phyloP scores from a whole-genome alignment of 2,888 invertebrate species.

The Meteorus cinctellus region DNA sequence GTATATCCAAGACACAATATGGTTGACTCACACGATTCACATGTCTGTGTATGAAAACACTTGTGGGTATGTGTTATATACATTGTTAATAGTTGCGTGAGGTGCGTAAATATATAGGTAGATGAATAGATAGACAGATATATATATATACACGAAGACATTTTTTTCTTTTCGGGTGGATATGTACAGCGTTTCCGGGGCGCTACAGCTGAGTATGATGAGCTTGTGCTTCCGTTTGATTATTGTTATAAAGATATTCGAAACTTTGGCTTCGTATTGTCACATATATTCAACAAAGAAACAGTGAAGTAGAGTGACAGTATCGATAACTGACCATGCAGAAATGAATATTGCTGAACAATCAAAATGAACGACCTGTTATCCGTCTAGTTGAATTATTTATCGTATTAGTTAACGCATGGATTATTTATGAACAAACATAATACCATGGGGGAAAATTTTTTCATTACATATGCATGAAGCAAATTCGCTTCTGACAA shows the following conservation, averaged over 20 bases:
- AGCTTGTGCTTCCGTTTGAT: slow-evolving; percentile 64
- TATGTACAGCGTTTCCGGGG: slow-evolving; percentile 56
- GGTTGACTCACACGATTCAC: slow-evolving; percentile 7
- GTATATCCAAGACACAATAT: slow-evolving; percentile 26
- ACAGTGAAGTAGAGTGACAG: too few species aligned
- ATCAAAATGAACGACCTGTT: too few species aligned
- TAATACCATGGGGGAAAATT: too few species aligned
- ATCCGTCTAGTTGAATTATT: too few species aligned
- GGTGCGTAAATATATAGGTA: background rate
- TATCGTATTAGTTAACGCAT: too few species aligned
- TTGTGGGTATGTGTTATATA: slow-evolving; percentile 13
- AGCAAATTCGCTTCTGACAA: too few species aligned
- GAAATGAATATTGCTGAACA: too few species aligned
- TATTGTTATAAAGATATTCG: slow-evolving; percentile 46
- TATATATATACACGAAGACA: too few species aligned
- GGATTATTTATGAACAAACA: too few species aligned
- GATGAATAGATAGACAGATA: background rate
- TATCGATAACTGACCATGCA: too few species aligned
- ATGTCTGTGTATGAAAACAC: slow-evolving; percentile 26
- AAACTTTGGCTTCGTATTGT: background rate
- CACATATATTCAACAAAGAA: too few species aligned
- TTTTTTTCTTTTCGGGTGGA: slow-evolving; percentile 12
- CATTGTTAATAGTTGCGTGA: slow-evolving; percentile 1
- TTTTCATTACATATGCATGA: too few species aligned
- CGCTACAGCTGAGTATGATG: slow-evolving; percentile 58